Evolutionary conservation across 2,888 invertebrate genomes (phyloP).

Genomic region (Uropetala carovei): DNA sequence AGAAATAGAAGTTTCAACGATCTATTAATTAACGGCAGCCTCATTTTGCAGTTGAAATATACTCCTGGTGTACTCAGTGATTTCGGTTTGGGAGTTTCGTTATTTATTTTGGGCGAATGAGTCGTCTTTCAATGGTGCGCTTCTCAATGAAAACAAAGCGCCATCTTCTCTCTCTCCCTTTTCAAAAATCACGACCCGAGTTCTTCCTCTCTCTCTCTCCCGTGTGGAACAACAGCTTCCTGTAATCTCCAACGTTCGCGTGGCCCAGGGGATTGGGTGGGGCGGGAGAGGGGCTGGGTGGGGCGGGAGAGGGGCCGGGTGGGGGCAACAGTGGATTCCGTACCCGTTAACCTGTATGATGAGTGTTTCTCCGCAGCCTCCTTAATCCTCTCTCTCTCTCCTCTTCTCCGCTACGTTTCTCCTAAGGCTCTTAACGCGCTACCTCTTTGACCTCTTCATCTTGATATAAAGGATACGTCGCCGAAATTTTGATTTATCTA

Average conservation of each 20-base stretch:
- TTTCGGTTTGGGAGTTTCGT: too few species aligned
- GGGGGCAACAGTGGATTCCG: too few species aligned
- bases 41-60: too few species aligned
- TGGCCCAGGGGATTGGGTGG: background rate
- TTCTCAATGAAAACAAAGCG: slow-evolving; percentile 11
- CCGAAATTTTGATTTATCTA: background rate
- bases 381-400: background rate
- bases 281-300: background rate
- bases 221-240: background rate
- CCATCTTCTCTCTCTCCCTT: background rate
- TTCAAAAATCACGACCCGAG: background rate
- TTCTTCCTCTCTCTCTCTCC: too few species aligned
- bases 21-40: too few species aligned
- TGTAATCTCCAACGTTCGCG: background rate
- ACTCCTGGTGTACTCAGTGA: too few species aligned
- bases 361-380: background rate
- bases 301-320: too few species aligned
- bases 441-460: slow-evolving; percentile 6
- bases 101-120: background rate
- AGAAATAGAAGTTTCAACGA: too few species aligned
- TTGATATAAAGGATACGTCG: background rate
- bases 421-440: too few species aligned
- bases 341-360: slow-evolving; percentile 10
- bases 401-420: background rate
- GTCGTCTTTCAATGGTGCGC: background rate